Evolutionary conservation across 2,113 vertebrate species (phyloP).

Genomic region (Ailurus styani): DNA sequence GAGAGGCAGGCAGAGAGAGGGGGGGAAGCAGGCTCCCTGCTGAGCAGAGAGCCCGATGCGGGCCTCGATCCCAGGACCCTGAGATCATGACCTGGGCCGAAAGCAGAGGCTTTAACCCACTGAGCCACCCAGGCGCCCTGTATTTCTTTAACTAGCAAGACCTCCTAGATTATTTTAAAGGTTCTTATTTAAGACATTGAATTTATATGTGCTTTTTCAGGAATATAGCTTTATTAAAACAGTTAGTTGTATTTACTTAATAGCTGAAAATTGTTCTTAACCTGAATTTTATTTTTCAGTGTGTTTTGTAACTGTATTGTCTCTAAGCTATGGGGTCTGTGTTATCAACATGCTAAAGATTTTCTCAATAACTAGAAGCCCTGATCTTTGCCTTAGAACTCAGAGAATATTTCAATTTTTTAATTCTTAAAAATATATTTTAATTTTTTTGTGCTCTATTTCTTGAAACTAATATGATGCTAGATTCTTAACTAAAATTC

Average conservation of each 20-base stretch:
- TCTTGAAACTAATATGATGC: not conserved
- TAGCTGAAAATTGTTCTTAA: not conserved
- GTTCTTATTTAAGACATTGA: not conserved
- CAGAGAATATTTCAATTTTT: not conserved
- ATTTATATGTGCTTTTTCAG: not conserved
- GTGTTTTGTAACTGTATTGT: not conserved
- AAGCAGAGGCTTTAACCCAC: too few species aligned
- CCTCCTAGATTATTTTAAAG: not conserved
- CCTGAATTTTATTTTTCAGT: not conserved
- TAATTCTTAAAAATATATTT: not conserved
- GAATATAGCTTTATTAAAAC: not conserved
- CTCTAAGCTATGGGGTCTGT: not conserved
- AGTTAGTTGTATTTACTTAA: not conserved
- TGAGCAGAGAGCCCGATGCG: too few species aligned
- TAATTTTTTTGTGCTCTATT: not conserved
- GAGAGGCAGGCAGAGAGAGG: too few species aligned
- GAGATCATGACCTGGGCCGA: too few species aligned
- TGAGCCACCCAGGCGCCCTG: too few species aligned
- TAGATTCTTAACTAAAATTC: not conserved
- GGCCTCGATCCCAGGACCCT: too few species aligned
- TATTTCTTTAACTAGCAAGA: not conserved
- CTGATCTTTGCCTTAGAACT: not conserved
- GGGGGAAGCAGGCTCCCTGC: too few species aligned
- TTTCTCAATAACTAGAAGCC: not conserved
- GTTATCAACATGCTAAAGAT: not conserved